Base-by-base conservation (phyloP, 2,888 invertebrate genomes). In the Amphipyra tragopoginis region DNA sequence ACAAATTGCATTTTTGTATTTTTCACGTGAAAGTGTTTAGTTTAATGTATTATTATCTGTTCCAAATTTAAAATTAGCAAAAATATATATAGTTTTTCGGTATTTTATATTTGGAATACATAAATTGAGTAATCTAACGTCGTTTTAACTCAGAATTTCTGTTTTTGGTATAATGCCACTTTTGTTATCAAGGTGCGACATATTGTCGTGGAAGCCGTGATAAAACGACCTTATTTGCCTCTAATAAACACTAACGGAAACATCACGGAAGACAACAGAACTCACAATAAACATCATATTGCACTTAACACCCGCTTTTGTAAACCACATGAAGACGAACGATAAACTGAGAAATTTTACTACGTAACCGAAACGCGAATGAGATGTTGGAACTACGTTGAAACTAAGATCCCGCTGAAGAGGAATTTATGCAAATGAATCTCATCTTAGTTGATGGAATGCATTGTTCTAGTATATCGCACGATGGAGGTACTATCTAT, bases 341-440 rank as follows among this genome's bases (percentile, higher is more conserved):
- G 44, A 75, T 68, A 61, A 61, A 71, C 65, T 64, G 66, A 63
- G 73, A 65, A 73, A 81, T 80, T 80, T 65, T 70, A 68, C 69
- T 62, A 67, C 67, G 70, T 60, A 71, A 77, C 72, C 65, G 66
- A 75, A 76, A 77, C 63, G 69, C 26, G 68, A 72, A 70, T 72
- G 76, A 75, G 71, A 78, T 71, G 74, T 72, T 64, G 75, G 51
- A 73, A 76, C 77, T 81, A 67, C 60, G 60, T 67, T 58, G 77
- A 73, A 83, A 82, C 85, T 77, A 73, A 84, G 83, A 85, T 80
- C 63, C 75, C 62, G 61, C 66, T 75, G 70, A 51, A 72, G 77
- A 70, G 78, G 79, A 86, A 85, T 83, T 82, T 86, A 89, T 89
- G 90, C 84, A 86, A 90, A 89, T 86, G 81, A 86, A 82, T 81